phyloP scores from a whole-genome alignment of 2,797 vertebrate species.

The Adelosebastes latens region DNA sequence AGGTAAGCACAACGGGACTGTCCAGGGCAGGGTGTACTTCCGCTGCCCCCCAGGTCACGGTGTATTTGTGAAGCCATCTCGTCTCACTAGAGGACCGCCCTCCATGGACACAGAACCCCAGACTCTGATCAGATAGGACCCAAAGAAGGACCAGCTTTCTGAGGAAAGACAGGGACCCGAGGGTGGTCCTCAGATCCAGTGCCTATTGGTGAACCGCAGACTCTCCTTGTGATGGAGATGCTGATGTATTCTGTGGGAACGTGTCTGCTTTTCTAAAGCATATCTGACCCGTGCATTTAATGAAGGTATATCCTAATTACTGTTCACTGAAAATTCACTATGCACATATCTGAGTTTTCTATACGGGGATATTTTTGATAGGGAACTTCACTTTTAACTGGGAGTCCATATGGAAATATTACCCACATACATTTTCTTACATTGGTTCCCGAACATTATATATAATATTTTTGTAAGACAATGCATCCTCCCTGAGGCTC shows the following conservation, averaged over 20 bases:
- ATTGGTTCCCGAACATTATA: constrained; percentile 71
- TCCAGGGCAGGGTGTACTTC: constrained; percentile 90
- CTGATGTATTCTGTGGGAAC: constrained; percentile 30
- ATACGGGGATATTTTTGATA: constrained; percentile 73
- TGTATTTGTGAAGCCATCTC: constrained; percentile 87
- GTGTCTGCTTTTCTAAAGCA: constrained; percentile 46
- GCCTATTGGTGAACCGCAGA: constrained; percentile 23
- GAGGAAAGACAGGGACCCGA: constrained; percentile 50
- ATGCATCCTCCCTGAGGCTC: constrained; percentile 69
- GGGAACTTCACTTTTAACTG: constrained; percentile 62
- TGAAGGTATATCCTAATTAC: constrained; percentile 82
- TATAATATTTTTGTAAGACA: constrained; percentile 85
- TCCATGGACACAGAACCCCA: constrained; percentile 68
- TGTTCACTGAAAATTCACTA: constrained; percentile 85
- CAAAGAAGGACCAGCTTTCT: constrained; percentile 43
- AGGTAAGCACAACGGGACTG: constrained; percentile 88
- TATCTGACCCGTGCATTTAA: constrained; percentile 68
- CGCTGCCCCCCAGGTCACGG: constrained; percentile 86
- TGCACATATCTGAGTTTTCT: constrained; percentile 82
- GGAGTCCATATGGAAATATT: constrained; percentile 56
- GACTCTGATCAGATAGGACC: constrained; percentile 77
- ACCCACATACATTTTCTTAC: constrained; percentile 74
- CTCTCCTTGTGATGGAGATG: background rate
- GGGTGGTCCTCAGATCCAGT: constrained; percentile 51
- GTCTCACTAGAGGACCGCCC: constrained; percentile 84